phyloP scores from a whole-genome alignment of 2,113 vertebrate species.

The Pleuronectes platessa region DNA sequence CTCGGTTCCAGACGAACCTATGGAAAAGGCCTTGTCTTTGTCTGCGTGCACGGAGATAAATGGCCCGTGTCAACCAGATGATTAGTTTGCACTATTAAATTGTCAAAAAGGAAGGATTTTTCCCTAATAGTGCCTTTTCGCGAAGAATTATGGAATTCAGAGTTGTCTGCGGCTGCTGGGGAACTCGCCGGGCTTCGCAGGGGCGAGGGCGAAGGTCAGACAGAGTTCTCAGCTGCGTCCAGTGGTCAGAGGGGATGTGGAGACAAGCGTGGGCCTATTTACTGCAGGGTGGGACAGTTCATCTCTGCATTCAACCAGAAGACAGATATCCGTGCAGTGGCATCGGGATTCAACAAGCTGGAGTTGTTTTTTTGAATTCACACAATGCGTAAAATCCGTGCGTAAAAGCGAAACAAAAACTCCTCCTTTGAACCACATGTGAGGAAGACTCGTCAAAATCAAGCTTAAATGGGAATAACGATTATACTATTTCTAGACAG shows the following conservation, averaged over 20 bases:
- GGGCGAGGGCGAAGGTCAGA: conserved; percentile 83
- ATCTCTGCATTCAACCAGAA: conserved; percentile 25
- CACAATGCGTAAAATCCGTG: conserved; percentile 1
- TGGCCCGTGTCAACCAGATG: conserved; percentile 92
- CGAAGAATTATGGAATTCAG: conserved; percentile 86
- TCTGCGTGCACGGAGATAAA: conserved; percentile 91
- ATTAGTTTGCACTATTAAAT: conserved; percentile 96
- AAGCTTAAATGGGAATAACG: not conserved
- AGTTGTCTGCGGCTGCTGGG: conserved; percentile 76
- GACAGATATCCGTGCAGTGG: conserved; percentile 27
- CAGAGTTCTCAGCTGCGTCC: conserved; percentile 81
- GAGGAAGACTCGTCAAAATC: not conserved
- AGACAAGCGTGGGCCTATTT: conserved; percentile 61
- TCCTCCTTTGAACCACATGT: not conserved
- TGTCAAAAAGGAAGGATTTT: conserved; percentile 92
- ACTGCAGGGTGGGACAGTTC: conserved; percentile 18
- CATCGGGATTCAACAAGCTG: conserved; percentile 31
- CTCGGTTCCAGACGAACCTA: conserved; percentile 74
- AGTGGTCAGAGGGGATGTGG: conserved; percentile 55
- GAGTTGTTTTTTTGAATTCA: not conserved
- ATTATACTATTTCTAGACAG: accelerated
- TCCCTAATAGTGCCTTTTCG: conserved; percentile 85
- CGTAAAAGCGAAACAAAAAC: conserved; percentile 1
- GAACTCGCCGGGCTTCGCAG: conserved; percentile 77
- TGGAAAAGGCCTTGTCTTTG: conserved; percentile 87